Evolutionary conservation across 1,140 invertebrate species (phyloP), one percentile per base, ranked within the genome.

Genomic region (Mycetomoellerius zeteki): DNA sequence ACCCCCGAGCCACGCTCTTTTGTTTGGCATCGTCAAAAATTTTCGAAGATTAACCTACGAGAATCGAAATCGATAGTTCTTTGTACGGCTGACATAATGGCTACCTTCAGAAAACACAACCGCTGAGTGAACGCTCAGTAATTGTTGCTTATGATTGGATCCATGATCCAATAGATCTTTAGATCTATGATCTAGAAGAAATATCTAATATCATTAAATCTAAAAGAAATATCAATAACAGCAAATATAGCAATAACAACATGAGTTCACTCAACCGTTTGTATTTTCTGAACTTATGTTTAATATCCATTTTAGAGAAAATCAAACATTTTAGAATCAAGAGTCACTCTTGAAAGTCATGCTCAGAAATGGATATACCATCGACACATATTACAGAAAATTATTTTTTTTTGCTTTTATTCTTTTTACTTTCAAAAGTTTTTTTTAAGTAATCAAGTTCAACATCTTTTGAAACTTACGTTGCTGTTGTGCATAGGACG

Each of bases 381-480:
- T 8, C 21, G 24, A 52, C 33, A 27, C 19, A n/a, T 52, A 52
- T 50, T 47, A 43, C 33, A 71, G 14, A 24, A 6, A 71, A 16
- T 71, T 50, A 30, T n/a, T 75, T 47, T 60, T 8, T 50, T 50
- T 65, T 24, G 7, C 21, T 27, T 27, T 73, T 72, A 52, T 72
- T 72, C 47, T 16, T 16, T n/a, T 73, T 58, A 37, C 19, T 58
- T 58, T 21, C 19, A 58, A 56, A 21, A 21, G 30, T 75, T 75
- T 58, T 14, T 37, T 7, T 27, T 19, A 24, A 27, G 24, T 16
- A 16, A 43, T 1, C 3, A 24, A 37, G 7, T n/a, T 75, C 30
- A 24, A 75, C 30, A 27, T 30, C 19, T 64, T 47, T 8, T 14
- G 33, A 43, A 77, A n/a, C 24, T 76, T 43, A 60, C 7, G n/a